These are phyloP conservation scores for Leptopilina drosophilae DNA, from an alignment of 2,888 invertebrate species.

Conservation along the genomic window DNA sequence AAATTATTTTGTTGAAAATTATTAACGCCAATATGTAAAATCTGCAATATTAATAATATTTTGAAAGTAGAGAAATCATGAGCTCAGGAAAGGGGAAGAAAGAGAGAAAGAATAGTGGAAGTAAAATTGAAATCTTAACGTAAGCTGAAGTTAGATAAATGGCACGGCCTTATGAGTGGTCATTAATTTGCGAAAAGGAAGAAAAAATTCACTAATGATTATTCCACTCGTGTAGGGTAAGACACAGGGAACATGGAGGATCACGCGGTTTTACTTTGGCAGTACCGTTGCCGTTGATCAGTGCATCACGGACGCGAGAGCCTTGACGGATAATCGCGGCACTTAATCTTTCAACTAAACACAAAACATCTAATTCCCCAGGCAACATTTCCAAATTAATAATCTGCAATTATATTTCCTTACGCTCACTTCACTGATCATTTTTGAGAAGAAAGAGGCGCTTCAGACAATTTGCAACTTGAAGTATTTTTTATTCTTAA, in stretches of 20 bases:
- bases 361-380: neutral
- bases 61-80: no score
- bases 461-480: neutral
- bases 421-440: no score
- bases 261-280: neutral
- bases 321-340: neutral
- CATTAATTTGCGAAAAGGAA: neutral
- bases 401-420: neutral
- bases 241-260: neutral
- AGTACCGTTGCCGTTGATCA: conserved; percentile 24
- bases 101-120: neutral
- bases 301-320: neutral
- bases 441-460: neutral
- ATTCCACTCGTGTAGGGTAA: conserved; percentile 14
- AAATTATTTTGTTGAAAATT: no score
- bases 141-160: conserved; percentile 2
- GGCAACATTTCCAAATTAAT: conserved; percentile 2
- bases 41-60: no score
- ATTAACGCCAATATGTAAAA: no score
- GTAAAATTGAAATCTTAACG: neutral
- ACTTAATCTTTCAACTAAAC: neutral
- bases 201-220: conserved; percentile 9
- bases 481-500: no score
- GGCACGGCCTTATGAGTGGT: neutral
- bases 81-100: no score